Evolutionary conservation across 2,888 invertebrate species (phyloP).

Genomic region (Dendrolimus pini): DNA sequence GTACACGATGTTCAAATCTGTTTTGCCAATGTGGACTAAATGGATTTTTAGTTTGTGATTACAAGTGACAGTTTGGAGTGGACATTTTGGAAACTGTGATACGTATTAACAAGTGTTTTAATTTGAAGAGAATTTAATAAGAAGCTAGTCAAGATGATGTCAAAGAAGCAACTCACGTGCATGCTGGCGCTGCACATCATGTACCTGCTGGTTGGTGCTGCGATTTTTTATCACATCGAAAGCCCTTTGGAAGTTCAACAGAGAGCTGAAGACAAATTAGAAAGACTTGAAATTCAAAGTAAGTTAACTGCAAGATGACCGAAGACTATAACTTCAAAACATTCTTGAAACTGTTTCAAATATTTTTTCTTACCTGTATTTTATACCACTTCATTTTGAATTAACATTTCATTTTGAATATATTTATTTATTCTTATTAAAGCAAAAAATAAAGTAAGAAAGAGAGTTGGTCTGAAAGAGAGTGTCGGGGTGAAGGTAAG

Average conservation of each 20-base stretch:
- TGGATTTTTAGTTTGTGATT: conserved; percentile 47
- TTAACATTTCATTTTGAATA: no score
- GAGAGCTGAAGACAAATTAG: conserved; percentile 74
- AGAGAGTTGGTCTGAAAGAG: no score
- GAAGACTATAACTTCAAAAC: no score
- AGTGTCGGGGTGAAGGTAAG: no score
- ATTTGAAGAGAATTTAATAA: conserved; percentile 15
- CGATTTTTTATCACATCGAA: conserved; percentile 90
- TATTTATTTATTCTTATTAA: no score
- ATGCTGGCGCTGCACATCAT: conserved; percentile 84
- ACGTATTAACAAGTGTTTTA: conserved; percentile 10
- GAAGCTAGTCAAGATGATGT: conserved; percentile 80
- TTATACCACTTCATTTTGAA: no score
- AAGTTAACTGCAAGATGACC: conserved; percentile 37
- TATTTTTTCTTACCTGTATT: no score
- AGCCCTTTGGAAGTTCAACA: conserved; percentile 81
- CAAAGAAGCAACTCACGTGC: conserved; percentile 87
- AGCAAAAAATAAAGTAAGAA: no score
- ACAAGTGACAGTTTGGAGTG: conserved; percentile 20
- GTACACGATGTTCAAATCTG: conserved; percentile 29
- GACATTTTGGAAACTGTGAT: conserved; percentile 27
- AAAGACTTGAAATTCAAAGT: conserved; percentile 84
- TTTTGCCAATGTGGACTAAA: conserved; percentile 35
- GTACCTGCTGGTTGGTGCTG: conserved; percentile 89
- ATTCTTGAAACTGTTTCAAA: no score